Evolutionary conservation across 1,140 invertebrate genomes (phyloP), one percentile per base, ranked within the genome.

Genomic region (Pogonus chalceus): DNA sequence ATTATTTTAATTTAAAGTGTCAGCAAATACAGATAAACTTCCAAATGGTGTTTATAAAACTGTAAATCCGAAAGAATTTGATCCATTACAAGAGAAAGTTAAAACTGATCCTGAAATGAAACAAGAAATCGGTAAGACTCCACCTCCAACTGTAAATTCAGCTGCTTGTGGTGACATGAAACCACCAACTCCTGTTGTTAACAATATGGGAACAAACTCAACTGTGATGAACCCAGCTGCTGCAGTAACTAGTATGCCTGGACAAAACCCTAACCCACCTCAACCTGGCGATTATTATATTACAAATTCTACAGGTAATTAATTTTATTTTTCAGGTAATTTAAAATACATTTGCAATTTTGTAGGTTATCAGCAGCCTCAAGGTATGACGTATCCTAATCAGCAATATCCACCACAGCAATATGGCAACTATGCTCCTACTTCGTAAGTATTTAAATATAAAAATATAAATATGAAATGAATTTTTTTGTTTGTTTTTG

Each of bases 51-150:
- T 53, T 2, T 43, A 51, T 2, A 49, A 3, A 12, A 18, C 26
- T 12, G 65, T 69, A 16, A 68, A 70, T 62, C 62, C 68, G 23
- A 67, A 65, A 52, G 68, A 70, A 58, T 70, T 70, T 61, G 68
- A 70, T 61, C 68, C 68, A 2, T 55, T 70, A n/a, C 66, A 68
- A 60, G 67, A 70, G 14, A 67, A 66, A 56, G 57, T 57, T 23
- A 56, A 57, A 64, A 61, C 26, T 51, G 43, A 58, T 10, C 56
- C 53, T 37, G 62, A 61, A 53, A 21, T 16, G 60, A 61, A 31
- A 43, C 52, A 37, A 65, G 62, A 49, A 56, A 63, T 16, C 9
- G 37, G 37, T 12, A 43, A 43, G 18, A 18, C 9, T 9, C 37
- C 9, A 16, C 37, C 37, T 43, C 9, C 37, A 12, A 18, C 18